These are phyloP conservation scores for Nylanderia fulva DNA, from an alignment of 1,140 invertebrate species.

Conservation along the genomic window DNA sequence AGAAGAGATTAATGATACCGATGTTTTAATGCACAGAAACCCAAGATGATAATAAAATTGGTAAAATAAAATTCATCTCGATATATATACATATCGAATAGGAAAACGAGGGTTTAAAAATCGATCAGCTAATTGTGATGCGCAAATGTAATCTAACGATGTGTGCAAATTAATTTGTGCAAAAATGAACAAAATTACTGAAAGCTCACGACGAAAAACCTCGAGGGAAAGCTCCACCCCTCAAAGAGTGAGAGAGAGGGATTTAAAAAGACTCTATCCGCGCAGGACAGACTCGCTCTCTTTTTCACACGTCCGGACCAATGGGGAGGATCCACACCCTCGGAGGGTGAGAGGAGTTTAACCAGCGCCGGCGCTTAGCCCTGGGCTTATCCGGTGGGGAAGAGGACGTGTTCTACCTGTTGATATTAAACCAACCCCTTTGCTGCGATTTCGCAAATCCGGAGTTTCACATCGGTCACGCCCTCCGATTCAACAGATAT, in stretches of 20 bases:
- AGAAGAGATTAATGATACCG: slow-evolving; percentile 11
- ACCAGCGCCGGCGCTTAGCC: slow-evolving; percentile 85
- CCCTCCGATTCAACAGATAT: slow-evolving; percentile 70
- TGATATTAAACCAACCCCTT: slow-evolving; percentile 85
- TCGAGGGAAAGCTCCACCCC: slow-evolving; percentile 52
- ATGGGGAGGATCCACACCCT: slow-evolving; percentile 83
- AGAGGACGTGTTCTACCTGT: slow-evolving; percentile 83
- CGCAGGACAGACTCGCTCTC: slow-evolving; percentile 78
- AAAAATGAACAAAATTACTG: not conserved
- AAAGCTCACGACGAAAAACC: not conserved
- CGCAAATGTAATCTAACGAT: not conserved
- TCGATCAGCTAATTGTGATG: not conserved
- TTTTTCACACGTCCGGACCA: slow-evolving; percentile 84
- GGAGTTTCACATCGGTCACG: slow-evolving; percentile 80
- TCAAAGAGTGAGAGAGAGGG: slow-evolving; percentile 1
- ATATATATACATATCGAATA: not conserved
- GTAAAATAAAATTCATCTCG: not conserved
- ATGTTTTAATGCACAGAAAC: not conserved
- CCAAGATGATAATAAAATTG: not conserved
- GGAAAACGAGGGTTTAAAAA: not conserved
- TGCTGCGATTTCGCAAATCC: slow-evolving; percentile 84
- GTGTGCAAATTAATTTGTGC: not conserved
- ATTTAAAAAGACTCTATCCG: slow-evolving; percentile 75
- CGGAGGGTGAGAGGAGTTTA: slow-evolving; percentile 84
- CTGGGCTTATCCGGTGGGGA: slow-evolving; percentile 84